phyloP scores from a whole-genome alignment of 2,888 invertebrate genomes.

The Drosophila meridiana region DNA sequence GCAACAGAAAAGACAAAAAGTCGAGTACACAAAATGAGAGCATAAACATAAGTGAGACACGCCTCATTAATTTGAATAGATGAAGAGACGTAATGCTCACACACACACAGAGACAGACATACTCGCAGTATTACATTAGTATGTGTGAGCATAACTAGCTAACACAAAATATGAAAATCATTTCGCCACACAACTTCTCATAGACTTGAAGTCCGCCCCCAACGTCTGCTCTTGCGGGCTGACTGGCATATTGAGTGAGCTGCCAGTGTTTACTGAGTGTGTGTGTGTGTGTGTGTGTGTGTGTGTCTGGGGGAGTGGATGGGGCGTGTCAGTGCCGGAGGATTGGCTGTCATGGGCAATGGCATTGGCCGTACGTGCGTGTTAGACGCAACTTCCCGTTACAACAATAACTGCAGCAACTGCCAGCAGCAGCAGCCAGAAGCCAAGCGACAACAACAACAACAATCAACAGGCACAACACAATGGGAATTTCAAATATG shows the following conservation, averaged over 20 bases:
- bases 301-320: neutral
- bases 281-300: neutral
- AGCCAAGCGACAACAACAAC: slow-evolving; percentile 16
- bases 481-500: slow-evolving; percentile 74
- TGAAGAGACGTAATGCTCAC: slow-evolving; percentile 24
- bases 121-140: slow-evolving; percentile 31
- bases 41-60: slow-evolving; percentile 63
- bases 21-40: slow-evolving; percentile 34
- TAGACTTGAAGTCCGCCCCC: neutral
- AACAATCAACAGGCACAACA: slow-evolving; percentile 53
- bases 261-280: slow-evolving; percentile 26
- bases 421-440: slow-evolving; percentile 15
- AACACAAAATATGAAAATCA: slow-evolving; percentile 74
- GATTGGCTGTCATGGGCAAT: slow-evolving; percentile 54
- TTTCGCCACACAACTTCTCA: slow-evolving; percentile 48
- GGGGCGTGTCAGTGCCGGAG: slow-evolving; percentile 44
- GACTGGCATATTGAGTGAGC: slow-evolving; percentile 73
- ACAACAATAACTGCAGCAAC: slow-evolving; percentile 45
- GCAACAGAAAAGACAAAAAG: slow-evolving; percentile 1
- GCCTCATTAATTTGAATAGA: slow-evolving; percentile 74
- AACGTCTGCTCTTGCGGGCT: slow-evolving; percentile 57
- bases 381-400: slow-evolving; percentile 76
- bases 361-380: slow-evolving; percentile 68
- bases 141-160: slow-evolving; percentile 58
- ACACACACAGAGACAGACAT: neutral